Conservation (phyloP, 2,113 vertebrate species). For the Alethe castanea region DNA sequence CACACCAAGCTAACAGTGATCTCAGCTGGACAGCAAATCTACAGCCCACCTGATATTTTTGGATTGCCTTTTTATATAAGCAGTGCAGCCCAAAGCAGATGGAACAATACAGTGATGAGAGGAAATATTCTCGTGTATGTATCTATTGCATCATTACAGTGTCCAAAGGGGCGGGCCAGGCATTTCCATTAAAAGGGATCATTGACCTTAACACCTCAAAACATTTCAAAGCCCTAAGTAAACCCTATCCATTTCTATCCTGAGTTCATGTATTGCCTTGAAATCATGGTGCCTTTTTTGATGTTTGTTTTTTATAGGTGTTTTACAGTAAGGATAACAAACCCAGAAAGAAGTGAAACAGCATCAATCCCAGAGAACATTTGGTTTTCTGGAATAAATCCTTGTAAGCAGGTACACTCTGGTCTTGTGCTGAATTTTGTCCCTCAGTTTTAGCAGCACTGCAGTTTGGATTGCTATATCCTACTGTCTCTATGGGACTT, state of each 20-base stretch:
- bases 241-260: background rate
- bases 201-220: background rate
- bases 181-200: background rate
- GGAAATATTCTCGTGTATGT: background rate
- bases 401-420: background rate
- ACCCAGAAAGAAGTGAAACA: background rate
- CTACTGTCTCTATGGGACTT: background rate
- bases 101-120: background rate
- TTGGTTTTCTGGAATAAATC: background rate
- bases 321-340: background rate
- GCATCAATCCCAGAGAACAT: background rate
- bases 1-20: background rate
- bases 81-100: background rate
- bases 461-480: background rate
- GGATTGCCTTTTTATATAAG: background rate
- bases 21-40: background rate
- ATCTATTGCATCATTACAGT: background rate
- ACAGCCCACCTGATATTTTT: background rate
- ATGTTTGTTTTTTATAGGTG: background rate
- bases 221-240: background rate
- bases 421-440: background rate
- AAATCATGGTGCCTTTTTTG: background rate
- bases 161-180: background rate
- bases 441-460: background rate
- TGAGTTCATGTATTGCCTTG: background rate